phyloP scores from a whole-genome alignment of 1,140 invertebrate species.

The Cyclargus thomasi region DNA sequence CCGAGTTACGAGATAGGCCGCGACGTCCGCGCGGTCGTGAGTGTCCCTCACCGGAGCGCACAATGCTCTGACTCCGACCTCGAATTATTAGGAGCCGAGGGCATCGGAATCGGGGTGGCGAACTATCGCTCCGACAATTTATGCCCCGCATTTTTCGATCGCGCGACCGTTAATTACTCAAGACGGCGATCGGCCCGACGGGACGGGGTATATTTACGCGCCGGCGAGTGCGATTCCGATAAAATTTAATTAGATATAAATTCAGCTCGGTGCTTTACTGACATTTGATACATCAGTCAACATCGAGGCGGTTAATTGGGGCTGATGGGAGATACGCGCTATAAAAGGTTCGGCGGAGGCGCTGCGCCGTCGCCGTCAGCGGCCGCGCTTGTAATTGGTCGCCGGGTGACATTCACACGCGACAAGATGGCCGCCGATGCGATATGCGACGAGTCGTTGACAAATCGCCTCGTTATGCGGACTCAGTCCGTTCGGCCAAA shows the following conservation, averaged over 20 bases:
- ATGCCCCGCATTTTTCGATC: neutral
- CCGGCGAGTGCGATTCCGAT: neutral
- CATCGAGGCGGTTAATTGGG: slow-evolving; percentile 64
- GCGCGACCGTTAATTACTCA: neutral
- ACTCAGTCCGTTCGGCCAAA: slow-evolving; percentile 15
- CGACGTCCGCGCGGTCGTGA: slow-evolving; percentile 58
- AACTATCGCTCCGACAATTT: neutral
- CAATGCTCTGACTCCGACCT: slow-evolving; percentile 44
- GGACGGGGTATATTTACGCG: neutral
- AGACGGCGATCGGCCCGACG: neutral
- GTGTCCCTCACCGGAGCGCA: slow-evolving; percentile 45
- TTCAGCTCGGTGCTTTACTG: slow-evolving; percentile 21
- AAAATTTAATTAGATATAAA: neutral
- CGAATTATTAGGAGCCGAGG: slow-evolving; percentile 50
- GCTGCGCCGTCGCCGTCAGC: slow-evolving; percentile 57
- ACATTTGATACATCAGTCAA: slow-evolving; percentile 32
- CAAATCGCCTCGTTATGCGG: slow-evolving; percentile 47
- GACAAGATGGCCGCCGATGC: slow-evolving; percentile 55
- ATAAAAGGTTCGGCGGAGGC: slow-evolving; percentile 57
- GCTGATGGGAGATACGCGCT: slow-evolving; percentile 51
- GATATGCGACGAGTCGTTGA: slow-evolving; percentile 61
- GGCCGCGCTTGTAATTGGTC: slow-evolving; percentile 65
- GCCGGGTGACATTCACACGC: slow-evolving; percentile 63
- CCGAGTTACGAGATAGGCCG: slow-evolving; percentile 55
- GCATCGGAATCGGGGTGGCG: slow-evolving; percentile 37